Evolutionary conservation across 2,797 vertebrate species (phyloP), one percentile per base, ranked within the genome.

Genomic region (Sebastes diploproa): DNA sequence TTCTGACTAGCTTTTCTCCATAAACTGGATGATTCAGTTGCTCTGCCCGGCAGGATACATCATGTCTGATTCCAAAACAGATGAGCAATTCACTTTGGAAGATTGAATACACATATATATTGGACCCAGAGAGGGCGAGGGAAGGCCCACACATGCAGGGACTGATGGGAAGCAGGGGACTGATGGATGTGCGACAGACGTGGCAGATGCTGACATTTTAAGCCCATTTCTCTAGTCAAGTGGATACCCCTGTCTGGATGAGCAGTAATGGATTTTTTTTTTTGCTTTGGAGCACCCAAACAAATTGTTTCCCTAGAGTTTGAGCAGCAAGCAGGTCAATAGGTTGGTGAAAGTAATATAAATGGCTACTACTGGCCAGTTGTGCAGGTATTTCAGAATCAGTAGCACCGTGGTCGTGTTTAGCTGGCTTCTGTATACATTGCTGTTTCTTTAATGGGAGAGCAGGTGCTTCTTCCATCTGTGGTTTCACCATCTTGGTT

Each of bases 171-270:
- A 65, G 38, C 36, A 65, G 42, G 77, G 73, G 78, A 83, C 84
- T 87, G 86, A 89, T 88, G 88, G 82, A 86, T 86, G 83, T 61
- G 78, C 82, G 73, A 85, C 85, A 90, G 77, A 86, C 79, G 70
- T 84, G 87, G 83, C 84, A 89, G 85, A 92, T 83, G 84, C 81
- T 92, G 88, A 90, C 86, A 90, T 93, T 89, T 92, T 80, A 88
- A 94, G 77, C 86, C 79, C 58, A 82, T 91, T 82, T 89, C 89
- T 92, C 67, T 63, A 30, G 77, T 81, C 5, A 25, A 81, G 84
- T 89, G 84, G 82, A 88, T 56, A 34, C 80, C 72, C 74, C 65
- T 73, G 84, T 89, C 80, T 86, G 77, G 77, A 79, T 87, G 78
- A 86, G 81, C 79, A 68, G 77, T 82, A 86, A 83, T 85, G 75